Evolutionary conservation across 2,888 invertebrate species (phyloP).

Genomic region (Drosophila mulleri): DNA sequence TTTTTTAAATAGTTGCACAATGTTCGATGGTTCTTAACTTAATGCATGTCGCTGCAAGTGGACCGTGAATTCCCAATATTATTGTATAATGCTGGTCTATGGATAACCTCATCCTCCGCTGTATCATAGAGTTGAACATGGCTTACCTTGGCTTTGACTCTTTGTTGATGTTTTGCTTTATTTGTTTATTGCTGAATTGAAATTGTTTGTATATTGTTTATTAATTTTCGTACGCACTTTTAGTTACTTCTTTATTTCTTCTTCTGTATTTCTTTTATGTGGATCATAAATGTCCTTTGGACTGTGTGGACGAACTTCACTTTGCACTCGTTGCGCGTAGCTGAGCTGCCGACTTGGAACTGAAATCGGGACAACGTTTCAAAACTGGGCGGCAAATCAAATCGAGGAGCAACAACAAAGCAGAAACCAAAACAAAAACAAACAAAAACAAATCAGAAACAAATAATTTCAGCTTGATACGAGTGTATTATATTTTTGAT

Average conservation of each 20-base stretch:
- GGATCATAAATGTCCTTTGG: constrained; percentile 7
- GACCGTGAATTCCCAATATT: neutral
- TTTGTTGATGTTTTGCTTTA: neutral
- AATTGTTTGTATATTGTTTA: neutral
- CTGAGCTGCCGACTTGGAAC: constrained; percentile 32
- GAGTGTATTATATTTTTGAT: neutral
- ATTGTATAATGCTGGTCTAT: neutral
- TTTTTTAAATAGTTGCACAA: constrained; percentile 29
- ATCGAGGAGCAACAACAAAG: constrained; percentile 16
- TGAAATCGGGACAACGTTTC: constrained; percentile 17
- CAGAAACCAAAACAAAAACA: constrained; percentile 5
- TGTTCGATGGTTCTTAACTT: constrained; percentile 1
- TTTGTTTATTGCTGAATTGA: neutral
- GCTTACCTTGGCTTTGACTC: neutral
- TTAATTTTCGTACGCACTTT: neutral
- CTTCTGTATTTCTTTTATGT: too few species aligned
- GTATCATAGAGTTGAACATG: neutral
- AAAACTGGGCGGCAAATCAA: constrained; percentile 13
- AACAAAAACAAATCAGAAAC: neutral
- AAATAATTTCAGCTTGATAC: neutral
- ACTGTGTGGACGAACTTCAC: constrained; percentile 26
- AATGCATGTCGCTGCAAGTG: constrained; percentile 6
- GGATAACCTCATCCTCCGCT: too few species aligned
- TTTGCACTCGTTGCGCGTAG: constrained; percentile 38
- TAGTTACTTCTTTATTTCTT: too few species aligned